Percentiles rank a stretch among this genome's conserved stretches.
phyloP scores from a whole-genome alignment of 2,113 vertebrate genomes.

The Sinosuthora webbiana region DNA sequence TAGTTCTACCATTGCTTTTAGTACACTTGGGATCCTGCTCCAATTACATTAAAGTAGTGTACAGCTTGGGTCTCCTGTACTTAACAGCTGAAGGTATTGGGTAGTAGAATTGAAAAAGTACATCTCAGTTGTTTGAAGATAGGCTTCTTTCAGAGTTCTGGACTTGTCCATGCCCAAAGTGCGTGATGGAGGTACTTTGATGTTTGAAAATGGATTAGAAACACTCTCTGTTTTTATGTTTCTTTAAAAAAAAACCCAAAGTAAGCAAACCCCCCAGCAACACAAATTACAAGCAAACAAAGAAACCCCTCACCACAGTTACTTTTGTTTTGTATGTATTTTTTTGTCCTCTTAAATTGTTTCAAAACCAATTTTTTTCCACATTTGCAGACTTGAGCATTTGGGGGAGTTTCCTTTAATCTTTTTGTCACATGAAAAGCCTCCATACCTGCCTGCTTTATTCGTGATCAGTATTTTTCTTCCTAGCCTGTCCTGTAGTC shows the following conservation, averaged over 20 bases:
- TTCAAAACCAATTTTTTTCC: neutral
- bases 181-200: neutral
- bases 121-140: neutral
- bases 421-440: neutral
- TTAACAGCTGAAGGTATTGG: neutral
- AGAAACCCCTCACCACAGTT: fast-evolving
- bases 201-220: neutral
- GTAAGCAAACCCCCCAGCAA: neutral
- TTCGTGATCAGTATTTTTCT: neutral
- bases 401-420: neutral
- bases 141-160: neutral
- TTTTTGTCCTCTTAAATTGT: neutral
- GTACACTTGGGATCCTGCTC: neutral
- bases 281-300: neutral
- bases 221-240: neutral
- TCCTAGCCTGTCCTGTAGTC: neutral
- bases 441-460: neutral
- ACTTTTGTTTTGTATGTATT: neutral
- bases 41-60: neutral
- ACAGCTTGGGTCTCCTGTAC: neutral
- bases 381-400: neutral
- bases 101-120: neutral
- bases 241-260: neutral
- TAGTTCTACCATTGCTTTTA: neutral
- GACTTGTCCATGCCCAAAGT: neutral